Percentiles rank a stretch among this genome's conserved stretches.
phyloP scores from a whole-genome alignment of 2,888 invertebrate species.

The Furcula furcula region DNA sequence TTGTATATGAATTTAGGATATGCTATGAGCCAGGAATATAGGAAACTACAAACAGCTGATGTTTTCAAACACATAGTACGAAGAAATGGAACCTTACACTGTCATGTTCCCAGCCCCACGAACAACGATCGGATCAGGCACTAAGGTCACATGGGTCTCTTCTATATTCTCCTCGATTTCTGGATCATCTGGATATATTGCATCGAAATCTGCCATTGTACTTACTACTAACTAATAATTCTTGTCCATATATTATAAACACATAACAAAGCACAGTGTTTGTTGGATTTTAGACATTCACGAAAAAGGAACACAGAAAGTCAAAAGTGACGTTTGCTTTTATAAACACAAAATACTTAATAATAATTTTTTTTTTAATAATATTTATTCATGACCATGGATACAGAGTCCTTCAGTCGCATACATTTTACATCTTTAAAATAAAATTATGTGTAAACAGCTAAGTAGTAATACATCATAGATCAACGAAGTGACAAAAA shows the following conservation, averaged over 20 bases:
- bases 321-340: constrained; percentile 39
- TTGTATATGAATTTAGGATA: neutral
- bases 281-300: constrained; percentile 57
- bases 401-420: too few species aligned
- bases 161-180: constrained; percentile 87
- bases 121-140: constrained; percentile 96
- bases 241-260: constrained; percentile 57
- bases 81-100: constrained; percentile 87
- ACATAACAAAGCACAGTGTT: constrained; percentile 76
- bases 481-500: too few species aligned
- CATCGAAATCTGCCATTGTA: constrained; percentile 97
- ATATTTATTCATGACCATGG: too few species aligned
- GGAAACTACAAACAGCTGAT: constrained; percentile 49
- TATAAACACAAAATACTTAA: constrained; percentile 29
- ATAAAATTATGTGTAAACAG: too few species aligned
- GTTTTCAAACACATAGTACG: constrained; percentile 30
- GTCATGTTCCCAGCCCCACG: constrained; percentile 99
- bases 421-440: too few species aligned
- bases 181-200: constrained; percentile 96
- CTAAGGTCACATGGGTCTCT: constrained; percentile 88
- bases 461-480: too few species aligned
- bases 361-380: too few species aligned
- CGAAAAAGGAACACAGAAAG: constrained; percentile 49
- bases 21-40: constrained; percentile 1
- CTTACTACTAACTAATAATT: constrained; percentile 58